Evolutionary conservation across 2,113 vertebrate genomes (phyloP).

Genomic region (Lontra canadensis): DNA sequence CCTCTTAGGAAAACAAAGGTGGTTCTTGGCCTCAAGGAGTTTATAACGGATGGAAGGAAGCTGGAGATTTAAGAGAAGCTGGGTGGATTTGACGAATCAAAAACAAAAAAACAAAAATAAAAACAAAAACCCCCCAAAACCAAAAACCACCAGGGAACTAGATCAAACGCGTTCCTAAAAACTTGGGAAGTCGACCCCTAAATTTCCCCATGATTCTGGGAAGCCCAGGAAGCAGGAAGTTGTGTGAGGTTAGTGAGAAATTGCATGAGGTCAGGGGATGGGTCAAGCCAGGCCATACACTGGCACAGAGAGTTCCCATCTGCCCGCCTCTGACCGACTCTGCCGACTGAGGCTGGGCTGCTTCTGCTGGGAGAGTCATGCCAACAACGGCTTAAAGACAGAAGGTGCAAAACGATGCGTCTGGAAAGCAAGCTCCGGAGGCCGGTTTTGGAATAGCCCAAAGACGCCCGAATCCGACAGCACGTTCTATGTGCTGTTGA

Average conservation of each 20-base stretch:
- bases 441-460: not conserved
- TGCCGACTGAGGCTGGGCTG: not conserved
- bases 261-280: not conserved
- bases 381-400: not conserved
- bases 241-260: conserved; percentile 2
- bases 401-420: not conserved
- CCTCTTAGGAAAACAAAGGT: not conserved
- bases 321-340: not conserved
- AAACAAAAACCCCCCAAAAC: too few species aligned
- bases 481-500: not conserved
- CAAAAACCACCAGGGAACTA: not conserved
- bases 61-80: not conserved
- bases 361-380: not conserved
- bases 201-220: not conserved
- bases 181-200: not conserved
- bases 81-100: not conserved
- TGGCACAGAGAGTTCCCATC: not conserved
- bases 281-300: not conserved
- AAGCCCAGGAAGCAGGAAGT: conserved; percentile 16
- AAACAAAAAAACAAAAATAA: too few species aligned
- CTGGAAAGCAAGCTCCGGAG: not conserved
- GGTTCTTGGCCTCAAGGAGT: not conserved
- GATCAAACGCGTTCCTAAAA: conserved; percentile 25
- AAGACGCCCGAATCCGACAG: not conserved
- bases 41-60: not conserved